Evolutionary conservation across 2,888 invertebrate genomes (phyloP).

Genomic region (Drosophila stalkeri): DNA sequence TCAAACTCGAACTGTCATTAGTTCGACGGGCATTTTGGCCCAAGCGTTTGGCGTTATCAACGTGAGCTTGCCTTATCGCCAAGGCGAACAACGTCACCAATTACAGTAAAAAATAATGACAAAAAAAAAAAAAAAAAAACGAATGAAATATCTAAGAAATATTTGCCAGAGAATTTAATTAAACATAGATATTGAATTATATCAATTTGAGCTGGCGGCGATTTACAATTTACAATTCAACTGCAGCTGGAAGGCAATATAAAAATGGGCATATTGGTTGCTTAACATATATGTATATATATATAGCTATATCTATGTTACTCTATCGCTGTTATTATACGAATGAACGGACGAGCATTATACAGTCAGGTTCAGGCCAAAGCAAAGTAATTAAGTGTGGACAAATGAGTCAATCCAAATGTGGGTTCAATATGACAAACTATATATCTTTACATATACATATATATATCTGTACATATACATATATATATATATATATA

Average conservation of each 20-base stretch:
- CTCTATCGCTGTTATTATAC: too few relatives aligned
- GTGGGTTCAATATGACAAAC: constrained; percentile 39
- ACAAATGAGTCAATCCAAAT: constrained; percentile 39
- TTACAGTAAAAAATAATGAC: constrained; percentile 1
- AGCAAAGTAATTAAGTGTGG: neutral
- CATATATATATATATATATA: constrained; percentile 1
- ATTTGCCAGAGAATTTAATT: constrained; percentile 66
- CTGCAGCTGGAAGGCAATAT: constrained; percentile 1
- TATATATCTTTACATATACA: neutral
- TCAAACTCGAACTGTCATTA: neutral
- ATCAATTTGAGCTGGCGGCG: constrained; percentile 30
- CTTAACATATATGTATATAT: neutral
- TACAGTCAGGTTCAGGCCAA: neutral
- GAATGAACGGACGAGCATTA: neutral
- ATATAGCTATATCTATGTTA: neutral
- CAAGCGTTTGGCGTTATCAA: constrained; percentile 19
- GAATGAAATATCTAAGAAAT: constrained; percentile 2
- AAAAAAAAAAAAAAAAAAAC: neutral
- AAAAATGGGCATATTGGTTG: neutral
- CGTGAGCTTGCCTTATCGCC: constrained; percentile 14
- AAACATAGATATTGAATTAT: constrained; percentile 63
- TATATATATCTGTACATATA: neutral
- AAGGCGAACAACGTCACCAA: constrained; percentile 50
- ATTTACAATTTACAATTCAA: constrained; percentile 9
- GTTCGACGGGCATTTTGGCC: constrained; percentile 7